A percentile compares a stretch with the other conserved stretches of the same genome.
These are phyloP conservation scores for Ptychoptera contaminata DNA, from an alignment of 2,888 invertebrate species.

Conservation along the genomic window DNA sequence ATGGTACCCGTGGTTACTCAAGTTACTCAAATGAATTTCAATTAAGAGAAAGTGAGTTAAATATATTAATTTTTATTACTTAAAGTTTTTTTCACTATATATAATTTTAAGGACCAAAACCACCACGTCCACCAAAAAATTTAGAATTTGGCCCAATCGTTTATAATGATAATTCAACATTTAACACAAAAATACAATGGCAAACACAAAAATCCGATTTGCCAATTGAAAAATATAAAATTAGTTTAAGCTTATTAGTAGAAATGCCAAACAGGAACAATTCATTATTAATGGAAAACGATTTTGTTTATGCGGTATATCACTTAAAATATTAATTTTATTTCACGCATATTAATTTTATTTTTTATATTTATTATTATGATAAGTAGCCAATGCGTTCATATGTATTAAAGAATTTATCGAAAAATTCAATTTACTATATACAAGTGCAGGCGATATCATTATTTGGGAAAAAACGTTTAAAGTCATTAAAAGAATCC, in stretches of 20 bases:
- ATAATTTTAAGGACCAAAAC: constrained; percentile 21
- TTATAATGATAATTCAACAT: constrained; percentile 25
- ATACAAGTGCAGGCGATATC: constrained; percentile 64
- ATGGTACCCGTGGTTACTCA: constrained; percentile 58
- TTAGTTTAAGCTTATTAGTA: constrained; percentile 52
- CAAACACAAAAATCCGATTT: constrained; percentile 51
- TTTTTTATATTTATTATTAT: constrained; percentile 17
- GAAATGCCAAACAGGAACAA: constrained; percentile 29
- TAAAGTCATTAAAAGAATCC: constrained; percentile 54
- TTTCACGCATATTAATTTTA: neutral
- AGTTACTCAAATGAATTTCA: constrained; percentile 42
- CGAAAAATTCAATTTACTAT: constrained; percentile 56
- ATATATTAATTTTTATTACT: constrained; percentile 2
- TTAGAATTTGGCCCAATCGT: constrained; percentile 17
- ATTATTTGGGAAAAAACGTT: constrained; percentile 47
- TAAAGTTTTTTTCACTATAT: constrained; percentile 4
- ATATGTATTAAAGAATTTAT: constrained; percentile 46
- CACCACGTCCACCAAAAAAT: constrained; percentile 24
- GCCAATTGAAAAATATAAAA: constrained; percentile 53
- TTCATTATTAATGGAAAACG: constrained; percentile 22
- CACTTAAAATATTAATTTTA: constrained; percentile 4
- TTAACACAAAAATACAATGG: constrained; percentile 50
- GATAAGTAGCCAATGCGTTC: constrained; percentile 40
- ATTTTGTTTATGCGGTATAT: constrained; percentile 23
- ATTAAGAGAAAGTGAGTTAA: constrained; percentile 23